Evolutionary conservation across 2,797 vertebrate genomes (phyloP).

Genomic region (Natrix natrix): DNA sequence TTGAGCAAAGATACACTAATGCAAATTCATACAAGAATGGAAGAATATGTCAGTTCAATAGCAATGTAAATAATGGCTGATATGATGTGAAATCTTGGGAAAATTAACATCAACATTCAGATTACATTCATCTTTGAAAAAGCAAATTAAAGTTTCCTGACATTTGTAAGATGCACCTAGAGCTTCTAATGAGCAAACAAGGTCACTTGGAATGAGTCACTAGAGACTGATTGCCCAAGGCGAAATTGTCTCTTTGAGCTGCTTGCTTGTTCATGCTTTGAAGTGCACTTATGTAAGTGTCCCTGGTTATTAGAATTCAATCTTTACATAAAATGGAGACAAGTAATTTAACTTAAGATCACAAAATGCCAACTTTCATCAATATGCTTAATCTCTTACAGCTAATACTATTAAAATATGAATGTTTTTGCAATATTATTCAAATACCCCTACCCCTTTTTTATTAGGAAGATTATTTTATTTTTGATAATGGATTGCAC

Average conservation of each 20-base stretch:
- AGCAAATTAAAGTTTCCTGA: conserved; percentile 61
- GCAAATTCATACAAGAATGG: conserved; percentile 11
- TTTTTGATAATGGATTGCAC: background rate
- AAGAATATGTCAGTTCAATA: conserved; percentile 10
- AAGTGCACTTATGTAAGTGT: conserved; percentile 65
- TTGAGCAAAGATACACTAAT: background rate
- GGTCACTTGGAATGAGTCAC: conserved; percentile 67
- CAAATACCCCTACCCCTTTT: background rate
- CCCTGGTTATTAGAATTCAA: conserved; percentile 51
- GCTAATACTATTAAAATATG: conserved; percentile 56
- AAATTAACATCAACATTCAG: conserved; percentile 57
- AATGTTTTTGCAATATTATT: conserved; percentile 9
- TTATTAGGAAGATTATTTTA: background rate
- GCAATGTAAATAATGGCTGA: conserved; percentile 41
- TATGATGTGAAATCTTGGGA: conserved; percentile 38
- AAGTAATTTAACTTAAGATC: conserved; percentile 63
- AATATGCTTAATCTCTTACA: conserved; percentile 39
- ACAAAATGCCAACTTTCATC: conserved; percentile 56
- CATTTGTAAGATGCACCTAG: conserved; percentile 65
- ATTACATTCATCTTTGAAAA: conserved; percentile 39
- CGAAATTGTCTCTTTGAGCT: conserved; percentile 49
- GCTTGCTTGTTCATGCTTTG: conserved; percentile 59
- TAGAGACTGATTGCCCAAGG: conserved; percentile 54
- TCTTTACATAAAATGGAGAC: conserved; percentile 45
- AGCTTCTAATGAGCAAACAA: conserved; percentile 71